Percentiles rank a stretch among this genome's conserved stretches.
These are phyloP conservation scores for Atethmia centrago DNA, from an alignment of 2,888 invertebrate species.

Conservation along the genomic window DNA sequence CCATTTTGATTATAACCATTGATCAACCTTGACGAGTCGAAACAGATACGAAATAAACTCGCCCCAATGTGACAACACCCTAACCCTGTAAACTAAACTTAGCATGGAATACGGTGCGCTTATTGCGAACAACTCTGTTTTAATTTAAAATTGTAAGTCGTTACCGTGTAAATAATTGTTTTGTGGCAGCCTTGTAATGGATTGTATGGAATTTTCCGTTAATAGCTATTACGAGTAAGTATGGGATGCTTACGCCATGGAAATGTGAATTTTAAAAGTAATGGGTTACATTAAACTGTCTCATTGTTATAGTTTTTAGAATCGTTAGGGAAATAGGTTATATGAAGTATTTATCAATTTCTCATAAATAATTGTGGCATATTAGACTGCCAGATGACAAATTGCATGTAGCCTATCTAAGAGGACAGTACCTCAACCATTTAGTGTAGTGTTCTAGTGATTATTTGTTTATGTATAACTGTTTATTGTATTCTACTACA, in stretches of 20 bases:
- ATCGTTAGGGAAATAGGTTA: neutral
- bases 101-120: conserved; percentile 53
- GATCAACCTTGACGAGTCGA: neutral
- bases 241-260: conserved; percentile 19
- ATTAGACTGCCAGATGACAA: neutral
- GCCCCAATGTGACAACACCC: neutral
- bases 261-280: conserved; percentile 23
- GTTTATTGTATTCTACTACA: too few relatives aligned
- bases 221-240: conserved; percentile 42
- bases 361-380: neutral
- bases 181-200: conserved; percentile 50
- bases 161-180: conserved; percentile 62
- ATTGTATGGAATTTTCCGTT: conserved; percentile 33
- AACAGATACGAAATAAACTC: neutral
- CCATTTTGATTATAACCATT: neutral
- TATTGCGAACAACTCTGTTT: conserved; percentile 60
- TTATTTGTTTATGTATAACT: too few relatives aligned
- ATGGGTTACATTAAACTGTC: neutral
- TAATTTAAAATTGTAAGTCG: conserved; percentile 68
- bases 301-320: neutral
- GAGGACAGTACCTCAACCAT: too few relatives aligned
- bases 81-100: conserved; percentile 45
- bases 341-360: neutral
- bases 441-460: too few relatives aligned
- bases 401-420: too few relatives aligned